Evolutionary conservation across 2,888 invertebrate species (phyloP).

Genomic region (Malacosoma neustria): DNA sequence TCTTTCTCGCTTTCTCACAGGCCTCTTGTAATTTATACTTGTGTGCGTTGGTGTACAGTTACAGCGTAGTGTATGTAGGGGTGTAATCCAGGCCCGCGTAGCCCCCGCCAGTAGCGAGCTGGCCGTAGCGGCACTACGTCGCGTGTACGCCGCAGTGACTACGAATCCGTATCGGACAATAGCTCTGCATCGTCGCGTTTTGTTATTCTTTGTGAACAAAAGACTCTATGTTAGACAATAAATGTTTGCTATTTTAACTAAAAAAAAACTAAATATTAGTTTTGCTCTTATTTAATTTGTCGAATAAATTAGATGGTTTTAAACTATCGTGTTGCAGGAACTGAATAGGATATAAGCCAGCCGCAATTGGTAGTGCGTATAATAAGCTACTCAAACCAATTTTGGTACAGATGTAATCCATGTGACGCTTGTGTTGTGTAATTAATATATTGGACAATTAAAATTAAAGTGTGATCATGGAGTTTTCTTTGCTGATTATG

Average conservation of each 20-base stretch:
- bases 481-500: constrained; percentile 27
- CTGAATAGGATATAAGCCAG: constrained; percentile 28
- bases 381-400: constrained; percentile 21
- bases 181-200: constrained; percentile 55
- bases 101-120: constrained; percentile 69
- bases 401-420: constrained; percentile 26
- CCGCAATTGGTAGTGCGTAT: constrained; percentile 24
- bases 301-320: constrained; percentile 31
- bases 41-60: constrained; percentile 41
- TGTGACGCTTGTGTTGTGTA: constrained; percentile 51
- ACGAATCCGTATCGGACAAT: constrained; percentile 42
- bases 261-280: no score
- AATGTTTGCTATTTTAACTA: no score
- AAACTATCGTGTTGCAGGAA: constrained; percentile 34
- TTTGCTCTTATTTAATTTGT: constrained; percentile 30
- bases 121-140: constrained; percentile 57
- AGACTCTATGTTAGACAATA: constrained; percentile 45
- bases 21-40: constrained; percentile 34
- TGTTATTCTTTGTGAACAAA: constrained; percentile 64
- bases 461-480: constrained; percentile 37
- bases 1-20: constrained; percentile 58
- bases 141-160: constrained; percentile 52
- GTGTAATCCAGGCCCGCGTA: constrained; percentile 61
- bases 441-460: constrained; percentile 39
- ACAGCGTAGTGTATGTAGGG: constrained; percentile 41